A percentile compares a stretch with the other conserved stretches of the same genome.
Evolutionary conservation across 2,888 invertebrate species (phyloP).

Genomic region (Strigamia crassipes): DNA sequence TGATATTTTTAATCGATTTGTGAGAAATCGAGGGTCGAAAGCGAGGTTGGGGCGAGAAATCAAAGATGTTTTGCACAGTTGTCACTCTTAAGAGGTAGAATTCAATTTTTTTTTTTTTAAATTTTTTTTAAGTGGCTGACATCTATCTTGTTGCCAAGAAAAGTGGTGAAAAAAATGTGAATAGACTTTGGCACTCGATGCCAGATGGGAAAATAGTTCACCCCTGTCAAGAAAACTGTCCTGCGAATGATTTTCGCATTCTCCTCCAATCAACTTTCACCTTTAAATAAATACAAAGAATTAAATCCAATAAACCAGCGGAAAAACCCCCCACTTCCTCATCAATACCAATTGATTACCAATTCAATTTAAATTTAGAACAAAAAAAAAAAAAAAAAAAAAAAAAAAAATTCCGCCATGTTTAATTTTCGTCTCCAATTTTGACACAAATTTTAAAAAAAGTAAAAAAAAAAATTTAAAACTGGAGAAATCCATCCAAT

Average conservation of each 20-base stretch:
- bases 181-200: neutral
- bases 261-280: neutral
- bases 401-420: too few relatives aligned
- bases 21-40: too few relatives aligned
- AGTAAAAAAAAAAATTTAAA: neutral
- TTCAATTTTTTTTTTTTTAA: too few relatives aligned
- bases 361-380: too few relatives aligned
- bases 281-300: too few relatives aligned
- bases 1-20: neutral
- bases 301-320: too few relatives aligned
- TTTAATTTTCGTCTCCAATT: too few relatives aligned
- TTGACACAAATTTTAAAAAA: neutral
- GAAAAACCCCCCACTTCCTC: too few relatives aligned
- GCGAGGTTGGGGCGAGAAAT: too few relatives aligned
- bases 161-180: neutral
- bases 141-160: neutral
- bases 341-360: too few relatives aligned
- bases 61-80: too few relatives aligned
- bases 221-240: constrained; percentile 17
- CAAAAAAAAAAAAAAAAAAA: too few relatives aligned
- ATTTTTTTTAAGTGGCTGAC: neutral
- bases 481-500: neutral
- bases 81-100: neutral
- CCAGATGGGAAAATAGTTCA: constrained; percentile 28
- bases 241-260: neutral